Evolutionary conservation across 2,797 vertebrate genomes (phyloP).

Genomic region (Mus spretus): DNA sequence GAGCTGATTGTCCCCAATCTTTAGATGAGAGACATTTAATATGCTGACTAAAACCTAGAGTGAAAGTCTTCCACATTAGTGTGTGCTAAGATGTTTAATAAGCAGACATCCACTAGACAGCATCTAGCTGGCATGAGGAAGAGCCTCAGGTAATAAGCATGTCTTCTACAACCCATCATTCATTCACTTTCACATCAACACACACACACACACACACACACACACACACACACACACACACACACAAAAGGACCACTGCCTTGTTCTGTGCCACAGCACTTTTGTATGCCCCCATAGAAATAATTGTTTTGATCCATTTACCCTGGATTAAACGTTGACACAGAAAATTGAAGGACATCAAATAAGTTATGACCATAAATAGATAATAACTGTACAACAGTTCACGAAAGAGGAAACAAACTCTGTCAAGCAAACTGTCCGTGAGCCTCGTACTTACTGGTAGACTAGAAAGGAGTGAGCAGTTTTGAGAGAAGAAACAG

Average conservation of each 20-base stretch:
- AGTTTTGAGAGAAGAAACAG: neutral
- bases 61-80: neutral
- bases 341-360: neutral
- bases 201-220: too few relatives aligned
- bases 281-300: accelerated
- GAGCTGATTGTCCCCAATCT: neutral
- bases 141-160: neutral
- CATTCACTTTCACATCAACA: neutral
- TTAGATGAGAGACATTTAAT: neutral
- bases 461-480: neutral
- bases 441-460: neutral
- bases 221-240: too few relatives aligned
- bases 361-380: constrained; percentile 11
- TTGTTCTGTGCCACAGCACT: neutral
- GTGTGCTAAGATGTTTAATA: neutral
- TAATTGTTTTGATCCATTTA: neutral
- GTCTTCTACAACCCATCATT: neutral
- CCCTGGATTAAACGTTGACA: neutral
- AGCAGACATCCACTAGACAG: neutral
- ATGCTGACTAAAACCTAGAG: neutral
- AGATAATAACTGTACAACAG: neutral
- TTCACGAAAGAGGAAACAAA: neutral
- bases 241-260: neutral
- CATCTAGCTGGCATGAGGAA: neutral
- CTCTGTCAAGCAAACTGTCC: neutral